These are phyloP conservation scores for Branchellion lobata DNA, from an alignment of 2,888 invertebrate species.

Conservation along the genomic window DNA sequence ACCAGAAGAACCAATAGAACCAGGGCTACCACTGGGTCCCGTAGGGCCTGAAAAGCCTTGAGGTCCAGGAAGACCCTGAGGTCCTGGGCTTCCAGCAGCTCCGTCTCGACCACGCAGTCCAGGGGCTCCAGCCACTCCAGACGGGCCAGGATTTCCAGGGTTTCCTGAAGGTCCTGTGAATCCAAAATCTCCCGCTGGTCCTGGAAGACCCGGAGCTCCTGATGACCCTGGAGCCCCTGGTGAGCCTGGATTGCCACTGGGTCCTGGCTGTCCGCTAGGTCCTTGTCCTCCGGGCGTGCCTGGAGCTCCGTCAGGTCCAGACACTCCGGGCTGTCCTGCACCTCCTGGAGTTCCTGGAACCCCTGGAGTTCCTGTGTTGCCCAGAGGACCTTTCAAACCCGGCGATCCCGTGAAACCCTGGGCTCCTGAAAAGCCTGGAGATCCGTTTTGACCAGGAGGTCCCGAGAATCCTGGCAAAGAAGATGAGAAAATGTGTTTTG, in stretches of 20 bases:
- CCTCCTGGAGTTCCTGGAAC: conserved; percentile 9
- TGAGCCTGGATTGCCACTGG: neutral
- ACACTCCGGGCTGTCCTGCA: conserved; percentile 16
- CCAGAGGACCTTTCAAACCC: conserved; percentile 18
- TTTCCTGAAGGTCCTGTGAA: conserved; percentile 37
- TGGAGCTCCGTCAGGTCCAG: conserved; percentile 39
- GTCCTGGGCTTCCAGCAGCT: conserved; percentile 37
- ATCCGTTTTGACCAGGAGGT: conserved; percentile 17
- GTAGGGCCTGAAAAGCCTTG: conserved; percentile 37
- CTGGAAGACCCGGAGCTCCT: conserved; percentile 45
- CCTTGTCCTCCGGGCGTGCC: conserved; percentile 48
- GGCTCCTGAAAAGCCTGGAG: neutral
- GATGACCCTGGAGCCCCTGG: conserved; percentile 13
- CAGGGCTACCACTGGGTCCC: conserved; percentile 50
- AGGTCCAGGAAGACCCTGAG: conserved; percentile 35
- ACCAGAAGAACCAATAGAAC: conserved; percentile 36
- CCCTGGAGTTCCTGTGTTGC: conserved; percentile 12
- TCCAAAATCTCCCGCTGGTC: conserved; percentile 36
- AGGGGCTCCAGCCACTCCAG: conserved; percentile 41
- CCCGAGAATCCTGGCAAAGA: conserved; percentile 33
- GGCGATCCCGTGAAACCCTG: neutral
- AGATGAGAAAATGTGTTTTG: too few species aligned
- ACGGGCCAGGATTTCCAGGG: conserved; percentile 42
- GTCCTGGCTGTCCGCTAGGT: conserved; percentile 35
- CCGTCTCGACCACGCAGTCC: conserved; percentile 65